phyloP scores from a whole-genome alignment of 1,140 invertebrate genomes.

The Zaprionus tsacasi region DNA sequence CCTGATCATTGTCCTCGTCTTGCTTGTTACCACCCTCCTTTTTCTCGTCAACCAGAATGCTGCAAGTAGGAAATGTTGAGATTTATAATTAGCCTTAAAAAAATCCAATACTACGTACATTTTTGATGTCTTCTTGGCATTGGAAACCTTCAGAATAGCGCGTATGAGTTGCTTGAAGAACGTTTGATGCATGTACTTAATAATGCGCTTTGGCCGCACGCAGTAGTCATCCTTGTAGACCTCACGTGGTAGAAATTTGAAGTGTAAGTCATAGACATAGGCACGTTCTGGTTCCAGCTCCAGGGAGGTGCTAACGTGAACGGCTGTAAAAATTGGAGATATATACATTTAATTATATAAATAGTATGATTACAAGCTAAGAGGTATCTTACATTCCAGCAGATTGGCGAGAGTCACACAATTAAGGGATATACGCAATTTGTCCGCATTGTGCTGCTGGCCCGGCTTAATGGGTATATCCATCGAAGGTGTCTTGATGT shows the following conservation, averaged over 20 bases:
- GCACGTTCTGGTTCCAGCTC: constrained; percentile 85
- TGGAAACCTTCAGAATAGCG: constrained; percentile 85
- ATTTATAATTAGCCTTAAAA: neutral
- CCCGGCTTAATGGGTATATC: constrained; percentile 92
- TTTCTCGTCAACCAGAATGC: constrained; percentile 73
- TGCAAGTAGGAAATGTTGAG: constrained; percentile 26
- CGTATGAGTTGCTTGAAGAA: constrained; percentile 88
- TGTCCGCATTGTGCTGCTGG: constrained; percentile 88
- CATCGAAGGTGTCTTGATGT: constrained; percentile 98
- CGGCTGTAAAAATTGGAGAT: constrained; percentile 40
- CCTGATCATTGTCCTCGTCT: constrained; percentile 72
- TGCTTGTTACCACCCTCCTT: constrained; percentile 58
- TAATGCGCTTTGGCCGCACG: constrained; percentile 88
- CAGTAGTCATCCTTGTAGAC: constrained; percentile 90
- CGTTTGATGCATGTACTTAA: constrained; percentile 88
- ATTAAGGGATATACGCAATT: constrained; percentile 89
- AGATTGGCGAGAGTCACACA: constrained; percentile 92
- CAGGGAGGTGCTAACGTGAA: constrained; percentile 88
- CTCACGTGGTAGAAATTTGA: constrained; percentile 90
- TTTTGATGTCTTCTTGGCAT: constrained; percentile 59
- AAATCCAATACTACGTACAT: constrained; percentile 38
- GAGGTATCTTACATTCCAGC: constrained; percentile 86
- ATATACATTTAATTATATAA: neutral
- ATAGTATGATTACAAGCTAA: neutral
- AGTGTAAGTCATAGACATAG: constrained; percentile 86